Evolutionary conservation across 1,140 invertebrate species (phyloP), one percentile per base, ranked within the genome.

Genomic region (Drosophila bifasciata): DNA sequence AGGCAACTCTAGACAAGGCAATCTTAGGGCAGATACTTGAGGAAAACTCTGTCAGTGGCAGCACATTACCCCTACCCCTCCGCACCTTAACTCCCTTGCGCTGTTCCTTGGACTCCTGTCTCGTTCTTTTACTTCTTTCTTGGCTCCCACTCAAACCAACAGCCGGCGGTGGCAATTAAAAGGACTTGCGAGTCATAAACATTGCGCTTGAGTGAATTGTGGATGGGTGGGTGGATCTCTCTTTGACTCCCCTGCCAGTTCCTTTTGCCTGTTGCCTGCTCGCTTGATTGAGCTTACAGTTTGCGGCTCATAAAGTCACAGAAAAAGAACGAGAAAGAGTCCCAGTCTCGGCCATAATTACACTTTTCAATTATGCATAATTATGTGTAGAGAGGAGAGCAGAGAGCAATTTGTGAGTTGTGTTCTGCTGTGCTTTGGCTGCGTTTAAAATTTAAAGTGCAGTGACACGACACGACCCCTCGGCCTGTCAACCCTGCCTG

Each of bases 341-440:
- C 7, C 25, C 25, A 9, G 28, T 79, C 72, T 43, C 48, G 49
- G 49, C 55, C 81, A 68, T 85, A 85, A 85, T 85, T 85, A 85
- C 81, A 74, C 76, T 80, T 85, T 85, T 85, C 81, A 85, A 85
- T 85, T 85, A 86, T 85, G 80, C 81, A 85, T 85, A 85, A 85
- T 85, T 85, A 86, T 86, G 77, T 86, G 81, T 75, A 79, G 59
- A 68, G 23, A 6, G 23, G 59, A 68, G 23, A 6, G 23, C 23
- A 25, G 23, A 25, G 63, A 73, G 77, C 77, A 80, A 86, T 80
- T 84, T 86, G 66, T 69, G 62, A 3, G 11, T 4, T 36, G 32
- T 36, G 11, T 13, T 36, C 3, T 36, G 32, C 11, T 72, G 45
- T 32, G 50, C 49, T 36, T 60, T 79, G 11, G 23, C 50, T 28